Percentiles rank a stretch among this genome's conserved stretches.
Conservation (phyloP, 2,113 vertebrate species). For the Anser cygnoides region DNA sequence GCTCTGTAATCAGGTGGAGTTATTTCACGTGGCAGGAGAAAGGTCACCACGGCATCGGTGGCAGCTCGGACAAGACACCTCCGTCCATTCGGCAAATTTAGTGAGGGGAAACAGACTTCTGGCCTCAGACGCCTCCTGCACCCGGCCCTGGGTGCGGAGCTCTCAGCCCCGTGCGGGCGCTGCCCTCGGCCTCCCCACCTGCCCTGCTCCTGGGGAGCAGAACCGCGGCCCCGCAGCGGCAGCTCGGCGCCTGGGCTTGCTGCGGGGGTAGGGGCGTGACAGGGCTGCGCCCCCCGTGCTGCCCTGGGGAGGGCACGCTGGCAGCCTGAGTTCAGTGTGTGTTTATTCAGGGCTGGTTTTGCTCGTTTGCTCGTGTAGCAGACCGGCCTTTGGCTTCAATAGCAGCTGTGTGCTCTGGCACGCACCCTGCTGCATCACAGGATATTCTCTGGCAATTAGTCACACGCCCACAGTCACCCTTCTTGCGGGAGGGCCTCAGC, state of each 20-base stretch:
- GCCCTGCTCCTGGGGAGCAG: not conserved
- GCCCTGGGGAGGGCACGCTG: not conserved
- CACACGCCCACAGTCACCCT: not conserved
- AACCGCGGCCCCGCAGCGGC: not conserved
- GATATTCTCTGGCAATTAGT: not conserved
- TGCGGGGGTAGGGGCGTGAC: accelerated
- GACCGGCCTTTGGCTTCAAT: not conserved
- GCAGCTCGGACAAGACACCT: accelerated
- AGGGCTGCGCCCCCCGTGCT: not conserved
- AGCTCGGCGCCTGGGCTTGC: not conserved
- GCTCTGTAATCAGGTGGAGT: not conserved
- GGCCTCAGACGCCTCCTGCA: not conserved
- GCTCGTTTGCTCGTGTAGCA: not conserved
- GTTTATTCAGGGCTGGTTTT: not conserved
- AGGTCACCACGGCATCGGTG: accelerated
- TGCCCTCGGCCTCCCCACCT: not conserved
- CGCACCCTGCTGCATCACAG: not conserved
- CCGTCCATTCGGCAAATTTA: not conserved
- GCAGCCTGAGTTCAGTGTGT: not conserved
- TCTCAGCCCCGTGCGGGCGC: not conserved
- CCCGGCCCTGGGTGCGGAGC: not conserved
- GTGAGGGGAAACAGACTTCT: not conserved
- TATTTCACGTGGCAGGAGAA: accelerated
- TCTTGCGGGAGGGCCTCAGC: too few species aligned
- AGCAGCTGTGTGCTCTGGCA: not conserved